A percentile compares a stretch with the other conserved stretches of the same genome.
Conservation (phyloP, 2,113 vertebrate species). For the Elachura formosa region DNA sequence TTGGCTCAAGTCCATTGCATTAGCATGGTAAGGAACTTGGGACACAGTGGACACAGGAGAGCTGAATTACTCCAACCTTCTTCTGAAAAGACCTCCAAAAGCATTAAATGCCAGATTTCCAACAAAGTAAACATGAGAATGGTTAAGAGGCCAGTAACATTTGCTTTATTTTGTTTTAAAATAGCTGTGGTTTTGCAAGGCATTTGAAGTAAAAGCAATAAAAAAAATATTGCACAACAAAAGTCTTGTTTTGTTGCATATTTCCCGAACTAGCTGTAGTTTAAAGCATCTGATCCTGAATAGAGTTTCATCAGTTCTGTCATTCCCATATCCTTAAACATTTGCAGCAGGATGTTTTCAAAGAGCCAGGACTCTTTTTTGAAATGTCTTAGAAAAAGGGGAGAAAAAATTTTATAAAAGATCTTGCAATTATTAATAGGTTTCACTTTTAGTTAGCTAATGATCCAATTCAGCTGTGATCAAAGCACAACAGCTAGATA, state of each 20-base stretch:
- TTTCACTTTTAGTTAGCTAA: slow-evolving; percentile 65
- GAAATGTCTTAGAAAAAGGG: not conserved
- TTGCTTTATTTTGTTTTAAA: not conserved
- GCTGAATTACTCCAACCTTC: not conserved
- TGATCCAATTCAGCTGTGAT: slow-evolving; percentile 63
- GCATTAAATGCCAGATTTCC: not conserved
- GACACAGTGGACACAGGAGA: not conserved
- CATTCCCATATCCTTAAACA: not conserved
- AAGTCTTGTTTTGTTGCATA: not conserved
- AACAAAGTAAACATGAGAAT: not conserved
- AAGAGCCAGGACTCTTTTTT: not conserved
- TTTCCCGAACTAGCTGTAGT: not conserved
- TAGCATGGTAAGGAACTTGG: rapidly evolving
- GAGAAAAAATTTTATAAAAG: not conserved
- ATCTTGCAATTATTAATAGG: slow-evolving; percentile 32
- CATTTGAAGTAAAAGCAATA: not conserved
- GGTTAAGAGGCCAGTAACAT: not conserved
- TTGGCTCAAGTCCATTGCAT: not conserved
- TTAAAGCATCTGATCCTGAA: not conserved
- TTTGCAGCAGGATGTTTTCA: not conserved
- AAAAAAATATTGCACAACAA: not conserved
- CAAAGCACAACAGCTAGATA: slow-evolving; percentile 63
- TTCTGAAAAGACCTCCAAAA: not conserved
- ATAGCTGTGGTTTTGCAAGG: not conserved
- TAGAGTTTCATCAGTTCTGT: not conserved